A percentile compares a stretch with the other conserved stretches of the same genome.
Conservation (phyloP, 1,140 invertebrate genomes). For the Chironomus striatipennis region DNA sequence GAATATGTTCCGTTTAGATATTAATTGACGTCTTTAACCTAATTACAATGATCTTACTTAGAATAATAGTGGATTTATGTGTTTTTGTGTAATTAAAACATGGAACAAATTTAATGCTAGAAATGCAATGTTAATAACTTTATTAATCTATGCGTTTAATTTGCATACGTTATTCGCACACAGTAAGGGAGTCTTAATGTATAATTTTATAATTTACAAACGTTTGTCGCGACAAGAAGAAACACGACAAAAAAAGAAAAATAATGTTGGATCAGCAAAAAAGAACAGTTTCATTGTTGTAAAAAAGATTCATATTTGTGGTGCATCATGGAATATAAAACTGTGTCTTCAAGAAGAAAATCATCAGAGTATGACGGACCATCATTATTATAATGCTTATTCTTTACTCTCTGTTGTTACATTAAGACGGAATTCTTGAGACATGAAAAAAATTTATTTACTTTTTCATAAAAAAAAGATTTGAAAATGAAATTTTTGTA, state of each 20-base stretch:
- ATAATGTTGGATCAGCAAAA: neutral
- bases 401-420: slow-evolving; percentile 1
- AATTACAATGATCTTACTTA: too few species aligned
- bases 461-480: neutral
- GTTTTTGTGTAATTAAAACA: neutral
- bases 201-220: neutral
- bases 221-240: neutral
- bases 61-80: too few species aligned
- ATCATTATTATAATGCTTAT: slow-evolving; percentile 10
- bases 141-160: neutral
- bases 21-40: too few species aligned
- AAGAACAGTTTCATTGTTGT: slow-evolving; percentile 6
- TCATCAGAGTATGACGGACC: neutral
- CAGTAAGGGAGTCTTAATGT: neutral
- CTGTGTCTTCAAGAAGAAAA: neutral
- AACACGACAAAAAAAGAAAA: too few species aligned
- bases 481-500: neutral
- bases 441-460: neutral
- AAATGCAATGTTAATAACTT: neutral
- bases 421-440: too few species aligned
- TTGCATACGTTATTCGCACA: neutral
- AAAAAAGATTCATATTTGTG: neutral
- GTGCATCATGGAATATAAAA: neutral
- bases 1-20: neutral
- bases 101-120: neutral